phyloP scores from a whole-genome alignment of 1,140 invertebrate species.

The Globodera ellingtonae region DNA sequence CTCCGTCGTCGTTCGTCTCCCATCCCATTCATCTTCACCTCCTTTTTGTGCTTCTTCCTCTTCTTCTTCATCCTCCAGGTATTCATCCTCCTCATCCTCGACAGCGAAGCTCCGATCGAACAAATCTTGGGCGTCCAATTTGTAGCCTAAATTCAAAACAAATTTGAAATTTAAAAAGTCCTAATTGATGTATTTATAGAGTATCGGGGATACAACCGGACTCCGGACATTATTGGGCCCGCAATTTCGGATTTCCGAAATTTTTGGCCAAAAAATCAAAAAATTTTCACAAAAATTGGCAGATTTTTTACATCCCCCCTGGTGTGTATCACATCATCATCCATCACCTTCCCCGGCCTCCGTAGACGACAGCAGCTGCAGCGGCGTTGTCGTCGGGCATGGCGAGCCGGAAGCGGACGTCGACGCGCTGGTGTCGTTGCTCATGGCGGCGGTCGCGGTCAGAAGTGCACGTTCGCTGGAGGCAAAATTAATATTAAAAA shows the following conservation, averaged over 20 bases:
- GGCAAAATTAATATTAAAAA: too few species aligned
- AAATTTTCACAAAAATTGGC: too few species aligned
- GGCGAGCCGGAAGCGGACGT: background rate
- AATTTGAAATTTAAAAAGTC: too few species aligned
- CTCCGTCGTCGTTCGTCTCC: too few species aligned
- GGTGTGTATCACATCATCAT: background rate
- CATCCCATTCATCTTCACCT: background rate
- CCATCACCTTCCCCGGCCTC: background rate
- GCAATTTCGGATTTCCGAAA: too few species aligned
- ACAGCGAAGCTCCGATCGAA: conserved; percentile 5
- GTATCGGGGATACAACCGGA: too few species aligned
- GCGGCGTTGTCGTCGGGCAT: too few species aligned
- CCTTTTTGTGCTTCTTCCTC: background rate
- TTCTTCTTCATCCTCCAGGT: background rate
- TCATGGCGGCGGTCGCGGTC: background rate
- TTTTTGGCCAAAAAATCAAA: too few species aligned
- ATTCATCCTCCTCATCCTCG: background rate
- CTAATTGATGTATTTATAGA: too few species aligned
- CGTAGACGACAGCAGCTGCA: background rate
- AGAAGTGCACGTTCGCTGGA: background rate
- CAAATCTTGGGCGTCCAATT: conserved; percentile 8
- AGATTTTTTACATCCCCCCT: too few species aligned
- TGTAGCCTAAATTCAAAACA: background rate
- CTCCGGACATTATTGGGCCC: too few species aligned
- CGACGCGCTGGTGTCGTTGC: background rate